Conservation (phyloP, 2,113 vertebrate genomes). For the Raja brachyura region DNA sequence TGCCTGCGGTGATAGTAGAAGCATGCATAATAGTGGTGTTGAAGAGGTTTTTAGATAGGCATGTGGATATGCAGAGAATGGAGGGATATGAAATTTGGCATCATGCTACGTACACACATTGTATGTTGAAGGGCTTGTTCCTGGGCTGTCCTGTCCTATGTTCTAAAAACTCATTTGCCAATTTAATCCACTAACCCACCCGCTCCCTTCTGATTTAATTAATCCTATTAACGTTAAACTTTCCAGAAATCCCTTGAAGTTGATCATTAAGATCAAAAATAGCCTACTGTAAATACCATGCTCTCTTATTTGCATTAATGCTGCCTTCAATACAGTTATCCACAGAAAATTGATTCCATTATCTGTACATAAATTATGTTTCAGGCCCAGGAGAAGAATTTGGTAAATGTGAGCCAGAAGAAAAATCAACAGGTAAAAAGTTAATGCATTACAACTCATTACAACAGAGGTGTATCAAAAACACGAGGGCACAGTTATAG, state of each 20-base stretch:
- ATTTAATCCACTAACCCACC: not conserved
- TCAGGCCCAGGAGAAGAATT: conserved; percentile 4
- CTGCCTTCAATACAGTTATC: not conserved
- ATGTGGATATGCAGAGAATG: too few species aligned
- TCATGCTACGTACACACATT: too few species aligned
- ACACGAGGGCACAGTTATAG: too few species aligned
- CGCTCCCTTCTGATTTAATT: not conserved
- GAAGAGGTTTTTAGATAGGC: too few species aligned
- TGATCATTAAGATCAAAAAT: not conserved
- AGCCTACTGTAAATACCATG: not conserved
- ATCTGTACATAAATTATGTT: not conserved
- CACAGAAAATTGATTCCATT: not conserved
- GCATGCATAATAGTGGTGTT: too few species aligned
- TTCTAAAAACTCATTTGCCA: too few species aligned
- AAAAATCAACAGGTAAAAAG: conserved; percentile 13
- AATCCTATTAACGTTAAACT: not conserved
- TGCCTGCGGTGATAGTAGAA: too few species aligned
- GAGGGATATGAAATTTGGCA: too few species aligned
- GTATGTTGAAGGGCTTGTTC: too few species aligned
- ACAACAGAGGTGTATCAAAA: too few species aligned
- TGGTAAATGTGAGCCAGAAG: not conserved
- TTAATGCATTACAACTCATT: too few species aligned
- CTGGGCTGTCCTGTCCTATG: too few species aligned
- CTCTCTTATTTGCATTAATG: not conserved
- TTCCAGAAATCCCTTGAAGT: not conserved